Conservation (phyloP, 2,797 vertebrate genomes). For the Pantherophis alleghaniensis region DNA sequence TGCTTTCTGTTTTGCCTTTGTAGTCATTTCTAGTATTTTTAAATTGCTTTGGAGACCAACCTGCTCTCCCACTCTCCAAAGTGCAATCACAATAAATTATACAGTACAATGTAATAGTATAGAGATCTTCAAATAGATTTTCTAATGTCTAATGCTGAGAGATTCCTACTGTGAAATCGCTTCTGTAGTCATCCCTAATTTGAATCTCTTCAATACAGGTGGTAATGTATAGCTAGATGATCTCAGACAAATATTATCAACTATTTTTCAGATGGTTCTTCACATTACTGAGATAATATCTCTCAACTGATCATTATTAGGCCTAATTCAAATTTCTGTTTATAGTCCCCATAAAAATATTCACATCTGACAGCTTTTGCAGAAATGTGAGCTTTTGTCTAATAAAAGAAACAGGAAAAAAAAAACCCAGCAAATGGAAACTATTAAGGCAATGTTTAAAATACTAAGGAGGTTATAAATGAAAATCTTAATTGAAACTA, state of each 20-base stretch:
- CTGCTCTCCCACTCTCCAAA: slow-evolving; percentile 1
- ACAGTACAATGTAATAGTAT: not conserved
- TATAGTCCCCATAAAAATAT: not conserved
- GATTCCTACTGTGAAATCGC: not conserved
- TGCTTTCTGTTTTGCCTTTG: not conserved
- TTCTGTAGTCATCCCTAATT: not conserved
- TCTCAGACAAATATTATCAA: not conserved
- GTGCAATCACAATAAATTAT: slow-evolving; percentile 12
- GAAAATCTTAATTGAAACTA: slow-evolving; percentile 45
- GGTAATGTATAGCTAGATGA: not conserved
- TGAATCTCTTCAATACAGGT: not conserved
- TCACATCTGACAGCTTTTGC: not conserved
- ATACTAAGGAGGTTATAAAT: slow-evolving; percentile 24
- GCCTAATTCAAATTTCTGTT: not conserved
- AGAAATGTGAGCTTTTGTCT: not conserved
- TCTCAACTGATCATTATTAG: not conserved
- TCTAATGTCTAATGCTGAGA: not conserved
- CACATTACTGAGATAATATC: not conserved
- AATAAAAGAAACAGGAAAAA: not conserved
- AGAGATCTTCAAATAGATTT: not conserved
- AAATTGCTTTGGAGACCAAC: slow-evolving; percentile 9
- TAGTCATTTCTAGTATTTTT: not conserved
- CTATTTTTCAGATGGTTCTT: not conserved
- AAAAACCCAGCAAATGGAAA: slow-evolving; percentile 18
- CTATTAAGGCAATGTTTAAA: slow-evolving; percentile 51